Percentiles rank a stretch among this genome's conserved stretches.
These are phyloP conservation scores for Beroe ovata DNA, from an alignment of 37 sponge, comb jelly and placozoan genomes.

Conservation along the genomic window DNA sequence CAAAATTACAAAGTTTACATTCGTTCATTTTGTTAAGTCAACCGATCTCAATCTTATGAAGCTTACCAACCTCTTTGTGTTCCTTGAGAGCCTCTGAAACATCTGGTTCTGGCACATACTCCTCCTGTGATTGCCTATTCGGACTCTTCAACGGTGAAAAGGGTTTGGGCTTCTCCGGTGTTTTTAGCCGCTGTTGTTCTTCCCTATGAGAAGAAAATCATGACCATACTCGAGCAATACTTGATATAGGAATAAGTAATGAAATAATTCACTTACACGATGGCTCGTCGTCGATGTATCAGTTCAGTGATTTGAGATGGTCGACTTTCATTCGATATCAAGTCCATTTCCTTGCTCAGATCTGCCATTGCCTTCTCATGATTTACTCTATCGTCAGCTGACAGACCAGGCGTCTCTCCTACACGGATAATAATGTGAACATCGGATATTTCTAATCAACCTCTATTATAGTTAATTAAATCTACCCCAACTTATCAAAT, in stretches of 20 bases:
- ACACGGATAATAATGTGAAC: too few relatives aligned
- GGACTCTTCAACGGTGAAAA: not conserved
- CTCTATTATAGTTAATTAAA: too few relatives aligned
- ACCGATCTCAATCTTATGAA: too few relatives aligned
- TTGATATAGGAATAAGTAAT: too few relatives aligned
- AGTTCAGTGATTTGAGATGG: conserved; percentile 38
- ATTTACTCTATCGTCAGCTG: conserved; percentile 42
- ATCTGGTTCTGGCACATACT: conserved; percentile 4
- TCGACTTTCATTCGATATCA: not conserved
- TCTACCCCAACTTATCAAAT: too few relatives aligned
- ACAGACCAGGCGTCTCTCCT: conserved; percentile 40
- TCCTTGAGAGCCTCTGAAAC: conserved; percentile 9
- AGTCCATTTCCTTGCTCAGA: not conserved
- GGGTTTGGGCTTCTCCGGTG: not conserved
- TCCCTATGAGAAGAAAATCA: too few relatives aligned
- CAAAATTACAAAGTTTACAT: too few relatives aligned
- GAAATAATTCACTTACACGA: conserved; percentile 24
- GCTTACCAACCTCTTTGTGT: conserved; percentile 36
- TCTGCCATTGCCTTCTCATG: conserved; percentile 46
- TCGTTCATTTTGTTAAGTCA: too few relatives aligned
- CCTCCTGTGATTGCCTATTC: not conserved
- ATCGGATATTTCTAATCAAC: too few relatives aligned
- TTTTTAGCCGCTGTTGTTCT: conserved; percentile 40
- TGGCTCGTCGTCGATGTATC: not conserved
- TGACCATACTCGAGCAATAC: too few relatives aligned